These are phyloP conservation scores for Siphonodentalium dalli DNA, from an alignment of 2,888 invertebrate species.

Conservation along the genomic window DNA sequence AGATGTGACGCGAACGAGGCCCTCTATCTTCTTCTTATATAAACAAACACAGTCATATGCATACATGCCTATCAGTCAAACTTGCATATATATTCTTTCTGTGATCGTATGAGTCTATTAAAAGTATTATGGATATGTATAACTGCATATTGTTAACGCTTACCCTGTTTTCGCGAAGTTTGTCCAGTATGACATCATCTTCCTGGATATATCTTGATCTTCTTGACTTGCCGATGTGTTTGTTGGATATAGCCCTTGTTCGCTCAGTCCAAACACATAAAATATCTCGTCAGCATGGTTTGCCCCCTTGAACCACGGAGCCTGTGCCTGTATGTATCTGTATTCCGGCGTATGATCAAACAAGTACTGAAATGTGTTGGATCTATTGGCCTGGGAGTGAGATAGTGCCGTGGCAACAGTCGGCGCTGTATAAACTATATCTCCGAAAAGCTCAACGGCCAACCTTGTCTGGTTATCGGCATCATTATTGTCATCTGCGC, in stretches of 20 bases:
- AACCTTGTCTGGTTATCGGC: slow-evolving; percentile 19
- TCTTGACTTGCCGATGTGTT: slow-evolving; percentile 69
- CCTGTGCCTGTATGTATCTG: slow-evolving; percentile 77
- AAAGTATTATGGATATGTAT: no score
- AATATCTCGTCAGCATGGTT: slow-evolving; percentile 95
- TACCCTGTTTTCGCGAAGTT: slow-evolving; percentile 96
- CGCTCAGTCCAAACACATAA: slow-evolving; percentile 89
- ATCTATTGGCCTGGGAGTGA: slow-evolving; percentile 82
- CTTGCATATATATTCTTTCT: no score
- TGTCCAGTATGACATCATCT: slow-evolving; percentile 93
- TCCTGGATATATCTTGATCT: slow-evolving; percentile 82
- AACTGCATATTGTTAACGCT: slow-evolving; percentile 60
- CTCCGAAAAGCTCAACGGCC: slow-evolving; percentile 25
- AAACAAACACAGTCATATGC: no score
- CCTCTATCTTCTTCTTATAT: no score
- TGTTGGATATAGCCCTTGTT: slow-evolving; percentile 31
- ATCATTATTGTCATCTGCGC: slow-evolving; percentile 23
- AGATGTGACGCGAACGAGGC: no score
- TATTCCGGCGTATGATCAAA: slow-evolving; percentile 80
- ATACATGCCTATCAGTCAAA: no score
- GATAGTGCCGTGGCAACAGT: slow-evolving; percentile 70
- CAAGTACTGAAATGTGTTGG: slow-evolving; percentile 87
- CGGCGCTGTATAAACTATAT: slow-evolving; percentile 25
- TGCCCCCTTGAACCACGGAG: slow-evolving; percentile 87
- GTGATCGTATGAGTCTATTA: no score